These are phyloP conservation scores for Teleogryllus occipitalis DNA, from an alignment of 1,140 invertebrate species.

Conservation along the genomic window DNA sequence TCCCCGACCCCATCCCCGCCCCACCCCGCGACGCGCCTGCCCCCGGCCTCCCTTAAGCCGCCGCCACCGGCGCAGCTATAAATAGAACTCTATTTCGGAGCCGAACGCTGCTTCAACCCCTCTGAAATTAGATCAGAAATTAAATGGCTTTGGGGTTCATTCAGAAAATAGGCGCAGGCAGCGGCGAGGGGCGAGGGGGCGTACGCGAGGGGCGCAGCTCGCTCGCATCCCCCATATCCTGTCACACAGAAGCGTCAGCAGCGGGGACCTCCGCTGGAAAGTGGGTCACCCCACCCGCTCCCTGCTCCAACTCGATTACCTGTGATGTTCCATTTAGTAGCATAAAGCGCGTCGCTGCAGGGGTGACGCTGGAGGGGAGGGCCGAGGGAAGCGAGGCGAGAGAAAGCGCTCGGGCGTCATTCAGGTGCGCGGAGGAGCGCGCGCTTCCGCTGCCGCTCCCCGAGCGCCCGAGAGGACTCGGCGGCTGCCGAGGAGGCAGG, in stretches of 20 bases:
- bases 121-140: not conserved
- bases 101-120: not conserved
- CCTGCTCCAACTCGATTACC: not conserved
- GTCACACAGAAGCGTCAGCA: not conserved
- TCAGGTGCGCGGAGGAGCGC: not conserved
- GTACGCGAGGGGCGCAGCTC: too few relatives aligned
- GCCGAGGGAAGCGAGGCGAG: too few relatives aligned
- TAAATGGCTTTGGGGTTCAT: conserved; percentile 3
- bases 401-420: not conserved
- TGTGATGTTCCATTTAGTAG: not conserved
- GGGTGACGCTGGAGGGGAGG: not conserved
- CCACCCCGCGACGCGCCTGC: too few relatives aligned
- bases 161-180: not conserved
- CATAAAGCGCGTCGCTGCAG: too few relatives aligned
- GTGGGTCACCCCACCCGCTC: not conserved
- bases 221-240: not conserved
- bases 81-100: not conserved
- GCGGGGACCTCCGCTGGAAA: not conserved
- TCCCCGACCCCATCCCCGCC: too few relatives aligned
- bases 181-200: too few relatives aligned
- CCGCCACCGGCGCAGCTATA: not conserved
- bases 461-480: too few relatives aligned
- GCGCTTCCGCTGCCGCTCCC: not conserved
- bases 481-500: too few relatives aligned
- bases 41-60: not conserved